Evolutionary conservation across 2,113 vertebrate genomes (phyloP), one percentile per base, ranked within the genome.

Genomic region (Ornithorhynchus anatinus): DNA sequence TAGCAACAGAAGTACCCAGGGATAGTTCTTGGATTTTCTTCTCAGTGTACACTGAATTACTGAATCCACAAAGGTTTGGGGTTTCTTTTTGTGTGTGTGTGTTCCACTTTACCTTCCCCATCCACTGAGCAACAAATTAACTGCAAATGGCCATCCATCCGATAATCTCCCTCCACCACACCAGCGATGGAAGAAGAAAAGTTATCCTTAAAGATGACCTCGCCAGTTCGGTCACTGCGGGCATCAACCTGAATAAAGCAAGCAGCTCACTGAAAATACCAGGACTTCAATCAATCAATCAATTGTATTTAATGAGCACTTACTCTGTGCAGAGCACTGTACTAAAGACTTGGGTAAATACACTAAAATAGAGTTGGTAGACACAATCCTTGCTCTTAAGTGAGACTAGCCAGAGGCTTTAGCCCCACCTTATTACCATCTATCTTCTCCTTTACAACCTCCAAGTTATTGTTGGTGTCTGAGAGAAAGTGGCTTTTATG

Each of bases 131-230:
- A 93, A 88, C 97, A 99, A 90, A 99, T 97, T 32, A 99, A 89
- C 79, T 99, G 96, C 5, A 89, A 84, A 45, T 95, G 95, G 67
- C 98, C 98, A 67, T 98, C 98, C 96, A 98, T 92, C 66, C 96
- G 92, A 86, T 99, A 99, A 90, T 99, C 98, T 27, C 96, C 98
- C 62, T 99, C 95, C 39, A 99, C 94, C 72, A 99, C 92, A 32
- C 95, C 96, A 10, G 97, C 97, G 69, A 99, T 77, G 0, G 97
- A 96, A 7, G 96, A 95, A 45, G 95, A 91, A 80, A 99, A 98
- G 86, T 97, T 99, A 89, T 99, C 98, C 83, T 99, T 99, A 86
- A 99, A 99, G 89, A 99, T 97, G 53, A 99, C 97, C 70, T 99
- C 98, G 1, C 97, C 97, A 1, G 96, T 99, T 35, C 97, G 95